Evolutionary conservation across 2,888 invertebrate genomes (phyloP), one percentile per base, ranked within the genome.

Genomic region (Campoplex capitator): DNA sequence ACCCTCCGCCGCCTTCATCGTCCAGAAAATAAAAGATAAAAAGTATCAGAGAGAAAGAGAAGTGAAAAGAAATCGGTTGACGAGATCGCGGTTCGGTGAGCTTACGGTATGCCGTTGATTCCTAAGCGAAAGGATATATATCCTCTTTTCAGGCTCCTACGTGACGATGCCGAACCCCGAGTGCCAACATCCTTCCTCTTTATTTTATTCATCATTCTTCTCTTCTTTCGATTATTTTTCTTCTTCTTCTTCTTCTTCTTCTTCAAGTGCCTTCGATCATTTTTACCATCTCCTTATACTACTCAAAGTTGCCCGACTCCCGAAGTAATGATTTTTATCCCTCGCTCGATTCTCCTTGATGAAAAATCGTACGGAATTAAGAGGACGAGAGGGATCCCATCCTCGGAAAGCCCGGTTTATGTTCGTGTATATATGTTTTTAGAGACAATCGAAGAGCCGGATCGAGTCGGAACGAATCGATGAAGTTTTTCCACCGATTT

Each of bases 41-140:
- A 23, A 71, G 70, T 11, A 2, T 13, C 48, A 35, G 45, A 62
- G 74, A 56, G 28, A 51, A 18, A 16, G 45, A 35, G 71, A 32
- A 32, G 18, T 58, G 70, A 32, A 68, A 87, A 87, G 85, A 83
- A 87, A 87, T 84, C 85, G 84, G 87, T 85, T 82, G 82, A 85
- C 87, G 87, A 77, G 65, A 83, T 78, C 73, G 56, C 77, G 78
- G 77, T 83, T 76, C 78, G 85, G 79, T 82, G 87, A 87, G 82
- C 79, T 85, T 71, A 83, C 86, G 86, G 86, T 83, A 84, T 87
- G 87, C 84, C 71, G 78, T 65, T 81, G 75, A 81, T 74, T 62
- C 54, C 51, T 83, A 70, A 77, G 81, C 77, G 81, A 74, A 38
- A 70, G 18, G 80, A 73, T 83, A 74, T 71, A 58, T 51, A 58